Evolutionary conservation across 2,888 invertebrate species (phyloP).

Genomic region (Hydrotaea diabolus): DNA sequence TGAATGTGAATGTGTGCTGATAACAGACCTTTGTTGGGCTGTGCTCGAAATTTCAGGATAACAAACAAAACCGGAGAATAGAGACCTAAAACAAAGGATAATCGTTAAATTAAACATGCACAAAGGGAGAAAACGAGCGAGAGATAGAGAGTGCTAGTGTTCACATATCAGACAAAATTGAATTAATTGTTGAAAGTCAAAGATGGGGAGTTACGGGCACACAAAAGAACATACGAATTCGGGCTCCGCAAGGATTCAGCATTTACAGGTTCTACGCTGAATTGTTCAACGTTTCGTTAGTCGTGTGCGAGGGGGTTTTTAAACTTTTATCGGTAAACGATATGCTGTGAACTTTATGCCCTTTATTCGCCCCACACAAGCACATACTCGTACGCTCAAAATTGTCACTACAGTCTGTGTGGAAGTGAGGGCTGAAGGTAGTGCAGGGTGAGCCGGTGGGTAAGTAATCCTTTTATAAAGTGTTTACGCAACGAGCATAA

Average conservation of each 20-base stretch:
- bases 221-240: constrained; percentile 44
- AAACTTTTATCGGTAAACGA: constrained; percentile 34
- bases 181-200: constrained; percentile 65
- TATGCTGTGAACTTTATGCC: neutral
- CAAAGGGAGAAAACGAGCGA: constrained; percentile 16
- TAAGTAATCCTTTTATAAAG: constrained; percentile 75
- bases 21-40: constrained; percentile 41
- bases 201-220: constrained; percentile 35
- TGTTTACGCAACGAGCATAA: constrained; percentile 69
- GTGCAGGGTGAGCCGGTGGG: constrained; percentile 21
- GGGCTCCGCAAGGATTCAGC: neutral
- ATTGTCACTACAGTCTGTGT: neutral
- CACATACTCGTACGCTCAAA: neutral
- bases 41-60: constrained; percentile 46
- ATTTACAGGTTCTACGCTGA: neutral
- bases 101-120: constrained; percentile 60
- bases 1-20: constrained; percentile 42
- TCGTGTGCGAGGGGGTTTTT: too few species aligned
- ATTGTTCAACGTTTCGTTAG: too few species aligned
- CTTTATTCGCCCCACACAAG: neutral
- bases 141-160: constrained; percentile 57
- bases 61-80: constrained; percentile 69
- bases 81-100: constrained; percentile 57
- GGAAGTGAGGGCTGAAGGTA: neutral
- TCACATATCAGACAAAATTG: constrained; percentile 62